phyloP scores from a whole-genome alignment of 35 echinoderm and acorn worm genomes.

The Eucidaris tribuloides region DNA sequence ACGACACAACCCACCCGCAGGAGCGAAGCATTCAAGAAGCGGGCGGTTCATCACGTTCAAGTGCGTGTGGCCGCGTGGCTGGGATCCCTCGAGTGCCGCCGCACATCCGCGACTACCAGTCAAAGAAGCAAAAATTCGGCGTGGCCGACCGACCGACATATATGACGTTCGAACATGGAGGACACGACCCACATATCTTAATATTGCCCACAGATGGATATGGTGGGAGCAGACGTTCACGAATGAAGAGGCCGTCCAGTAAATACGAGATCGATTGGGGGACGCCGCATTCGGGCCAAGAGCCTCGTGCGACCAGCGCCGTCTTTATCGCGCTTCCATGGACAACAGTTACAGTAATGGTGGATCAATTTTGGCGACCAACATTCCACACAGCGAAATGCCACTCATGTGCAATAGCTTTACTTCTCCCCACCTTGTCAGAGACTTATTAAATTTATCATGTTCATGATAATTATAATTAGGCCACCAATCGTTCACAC shows the following conservation, averaged over 20 bases:
- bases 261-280: conserved; percentile 69
- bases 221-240: conserved; percentile 87
- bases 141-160: conserved; percentile 80
- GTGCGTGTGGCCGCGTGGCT: conserved; percentile 83
- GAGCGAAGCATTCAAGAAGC: conserved; percentile 89
- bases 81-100: conserved; percentile 85
- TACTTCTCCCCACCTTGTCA: no score
- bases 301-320: conserved; percentile 78
- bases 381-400: background rate
- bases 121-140: conserved; percentile 78
- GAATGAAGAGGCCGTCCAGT: conserved; percentile 92
- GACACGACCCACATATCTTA: conserved; percentile 72
- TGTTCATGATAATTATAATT: no score
- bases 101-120: conserved; percentile 82
- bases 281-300: conserved; percentile 89
- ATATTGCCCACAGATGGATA: conserved; percentile 93
- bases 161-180: conserved; percentile 43
- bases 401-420: conserved; percentile 20
- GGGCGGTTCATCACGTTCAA: conserved; percentile 91
- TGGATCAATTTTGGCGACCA: conserved; percentile 55
- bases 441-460: no score
- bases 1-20: conserved; percentile 76
- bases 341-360: conserved; percentile 99
- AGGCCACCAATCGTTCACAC: no score
- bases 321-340: conserved; percentile 65